Evolutionary conservation across 2,113 vertebrate genomes (phyloP).

Genomic region (Corythaixoides concolor): DNA sequence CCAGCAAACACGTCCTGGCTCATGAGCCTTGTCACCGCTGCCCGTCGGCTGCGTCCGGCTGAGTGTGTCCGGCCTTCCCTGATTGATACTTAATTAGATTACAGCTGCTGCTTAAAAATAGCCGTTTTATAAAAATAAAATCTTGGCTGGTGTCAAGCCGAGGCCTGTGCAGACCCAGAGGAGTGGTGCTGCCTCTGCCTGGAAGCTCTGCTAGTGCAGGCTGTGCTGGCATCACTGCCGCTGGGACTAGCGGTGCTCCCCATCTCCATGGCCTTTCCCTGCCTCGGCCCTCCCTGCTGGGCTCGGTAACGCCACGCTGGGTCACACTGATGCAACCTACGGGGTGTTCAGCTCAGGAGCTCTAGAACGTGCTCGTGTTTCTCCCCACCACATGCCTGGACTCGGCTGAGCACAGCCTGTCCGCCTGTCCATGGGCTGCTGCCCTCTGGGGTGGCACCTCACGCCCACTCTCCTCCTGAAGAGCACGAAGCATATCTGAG

Average conservation of each 20-base stretch:
- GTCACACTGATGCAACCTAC: rapidly evolving
- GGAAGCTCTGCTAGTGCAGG: background rate
- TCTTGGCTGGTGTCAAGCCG: background rate
- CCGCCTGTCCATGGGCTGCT: rapidly evolving
- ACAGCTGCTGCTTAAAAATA: constrained; percentile 40
- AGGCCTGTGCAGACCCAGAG: background rate
- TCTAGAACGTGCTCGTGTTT: background rate
- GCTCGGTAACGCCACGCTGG: background rate
- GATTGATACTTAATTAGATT: constrained; percentile 55
- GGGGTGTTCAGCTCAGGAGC: background rate
- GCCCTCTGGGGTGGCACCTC: background rate
- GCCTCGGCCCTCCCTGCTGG: background rate
- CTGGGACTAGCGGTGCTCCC: rapidly evolving
- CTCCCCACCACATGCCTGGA: background rate
- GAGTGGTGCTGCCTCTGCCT: background rate
- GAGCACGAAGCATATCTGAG: rapidly evolving
- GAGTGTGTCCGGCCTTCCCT: background rate
- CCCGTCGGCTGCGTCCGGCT: background rate
- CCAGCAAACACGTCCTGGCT: background rate
- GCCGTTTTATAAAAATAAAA: background rate
- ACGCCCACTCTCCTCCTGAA: rapidly evolving
- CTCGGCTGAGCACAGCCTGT: rapidly evolving
- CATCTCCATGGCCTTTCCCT: background rate
- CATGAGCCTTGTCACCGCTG: background rate
- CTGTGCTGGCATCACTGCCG: background rate